Evolutionary conservation across 2,888 invertebrate genomes (phyloP).

Genomic region (Lamellibrachia columna): DNA sequence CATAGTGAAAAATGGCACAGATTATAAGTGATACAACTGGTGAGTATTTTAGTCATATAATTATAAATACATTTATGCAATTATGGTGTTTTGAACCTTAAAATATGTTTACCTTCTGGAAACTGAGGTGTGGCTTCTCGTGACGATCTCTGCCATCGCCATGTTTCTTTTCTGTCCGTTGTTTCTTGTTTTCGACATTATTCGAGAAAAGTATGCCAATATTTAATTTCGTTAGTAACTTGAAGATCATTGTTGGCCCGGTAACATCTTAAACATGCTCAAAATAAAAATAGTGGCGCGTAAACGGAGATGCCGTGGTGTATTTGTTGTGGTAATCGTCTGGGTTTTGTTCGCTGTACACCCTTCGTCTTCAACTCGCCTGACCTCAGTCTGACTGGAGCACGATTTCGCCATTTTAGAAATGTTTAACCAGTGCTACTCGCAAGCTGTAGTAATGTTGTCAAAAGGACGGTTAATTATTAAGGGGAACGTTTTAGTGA

Average conservation of each 20-base stretch:
- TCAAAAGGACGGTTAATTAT: not conserved
- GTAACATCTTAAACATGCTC: not conserved
- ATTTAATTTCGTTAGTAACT: not conserved
- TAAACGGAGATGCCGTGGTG: not conserved
- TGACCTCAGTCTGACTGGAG: not conserved
- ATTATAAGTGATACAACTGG: slow-evolving; percentile 7
- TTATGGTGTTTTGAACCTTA: not conserved
- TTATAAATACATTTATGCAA: not conserved
- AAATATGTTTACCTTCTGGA: not conserved
- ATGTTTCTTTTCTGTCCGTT: not conserved
- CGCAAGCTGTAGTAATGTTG: not conserved
- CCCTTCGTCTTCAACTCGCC: not conserved
- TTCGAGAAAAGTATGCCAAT: not conserved
- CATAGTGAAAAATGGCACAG: not conserved
- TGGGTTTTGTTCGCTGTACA: not conserved
- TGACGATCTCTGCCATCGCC: not conserved
- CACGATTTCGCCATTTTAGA: not conserved
- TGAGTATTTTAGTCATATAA: not conserved
- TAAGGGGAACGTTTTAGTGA: not conserved
- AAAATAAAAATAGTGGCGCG: not conserved
- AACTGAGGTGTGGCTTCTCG: not conserved
- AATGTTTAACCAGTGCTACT: not conserved
- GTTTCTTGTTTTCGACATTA: not conserved
- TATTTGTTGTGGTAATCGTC: not conserved
- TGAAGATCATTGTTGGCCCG: not conserved